Evolutionary conservation across 2,888 invertebrate species (phyloP), one percentile per base, ranked within the genome.

Genomic region (Camponotus fellah): DNA sequence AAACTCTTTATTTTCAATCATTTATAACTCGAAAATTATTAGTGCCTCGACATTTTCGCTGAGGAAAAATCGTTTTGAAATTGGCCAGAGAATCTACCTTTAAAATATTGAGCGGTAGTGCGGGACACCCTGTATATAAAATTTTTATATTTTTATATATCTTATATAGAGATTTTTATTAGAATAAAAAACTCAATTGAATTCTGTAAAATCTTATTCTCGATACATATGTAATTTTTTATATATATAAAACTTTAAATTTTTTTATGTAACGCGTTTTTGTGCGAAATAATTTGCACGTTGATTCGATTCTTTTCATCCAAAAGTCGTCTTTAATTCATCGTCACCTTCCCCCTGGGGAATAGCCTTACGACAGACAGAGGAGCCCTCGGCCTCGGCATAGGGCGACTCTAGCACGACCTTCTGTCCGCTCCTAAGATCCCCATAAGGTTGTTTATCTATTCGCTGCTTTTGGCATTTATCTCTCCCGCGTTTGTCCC

Each of bases 361-460:
- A 71, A 34, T 21, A 12, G 12, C 17, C 34, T n/a, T 58, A 4
- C 14, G 26, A 69, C 14, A 77, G n/a, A 56, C 40, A 32, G 32
- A n/a, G 46, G 21, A 46, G 72, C 79, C 79, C 79, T 80, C 71
- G 58, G 58, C 17, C 79, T 79, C 34, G 46, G 71, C 60, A 53
- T 79, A 79, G 79, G 79, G 79, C 71, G 58, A 21, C 71, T 79
- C 79, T 79, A 79, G 79, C 71, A 34, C 34, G 26, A 93, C 92
- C 92, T 93, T 91, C 92, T 92, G 26, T 76, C 21, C 49, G 60
- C 40, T 92, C 74, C 91, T 92, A 88, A 82, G 77, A 83, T 89
- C 93, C 92, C 88, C 84, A 90, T 92, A 88, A 92, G 85, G 91
- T 92, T 93, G 92, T 93, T 93, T 93, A 92, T 92, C 88, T 92